Evolutionary conservation across 2,797 vertebrate genomes (phyloP), one percentile per base, ranked within the genome.

Genomic region (Manis crassicaudata): DNA sequence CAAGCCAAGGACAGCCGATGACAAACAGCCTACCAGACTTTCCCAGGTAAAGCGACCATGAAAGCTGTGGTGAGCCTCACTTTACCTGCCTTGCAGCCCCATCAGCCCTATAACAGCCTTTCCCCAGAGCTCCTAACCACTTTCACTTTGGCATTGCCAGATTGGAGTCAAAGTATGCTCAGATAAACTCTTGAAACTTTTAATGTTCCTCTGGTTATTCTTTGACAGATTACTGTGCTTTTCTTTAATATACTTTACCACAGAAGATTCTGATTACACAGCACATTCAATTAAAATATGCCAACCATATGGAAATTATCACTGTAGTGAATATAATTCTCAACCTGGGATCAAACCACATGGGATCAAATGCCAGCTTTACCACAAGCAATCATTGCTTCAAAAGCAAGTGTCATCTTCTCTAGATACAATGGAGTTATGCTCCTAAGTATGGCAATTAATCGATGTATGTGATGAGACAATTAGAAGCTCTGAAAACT

Each of bases 401-500:
- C 46, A 56, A 68, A 89, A 92, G 27, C 29, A 54, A 73, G 4
- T 40, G 5, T 16, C 32, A 6, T 40, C 52, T 75, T 75, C 77
- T 9, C 29, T 35, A 21, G 50, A 73, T 9, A 35, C 7, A 67
- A n/a, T 54, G 76, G 7, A 54, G 7, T 21, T 85, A 6, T 54
- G 54, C 68, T 25, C 23, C 23, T 35, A 8, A 14, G n/a, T 62
- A 25, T 65, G 65, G 29, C 17, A 67, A 56, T 37, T 73, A 68
- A 86, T 52, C 50, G 50, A 52, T 32, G n/a, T 94, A 16, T 20
- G n/a, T 73, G 63, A 79, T n/a, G 63, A 77, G 92, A 87, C 40
- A 83, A 72, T 82, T 87, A 89, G 89, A 67, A 70, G 25, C 60
- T 91, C 87, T 95, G 43, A 87, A 95, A 88, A 80, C 37, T 35